phyloP scores from a whole-genome alignment of 1,140 invertebrate species.

The Frieseomelitta varia region DNA sequence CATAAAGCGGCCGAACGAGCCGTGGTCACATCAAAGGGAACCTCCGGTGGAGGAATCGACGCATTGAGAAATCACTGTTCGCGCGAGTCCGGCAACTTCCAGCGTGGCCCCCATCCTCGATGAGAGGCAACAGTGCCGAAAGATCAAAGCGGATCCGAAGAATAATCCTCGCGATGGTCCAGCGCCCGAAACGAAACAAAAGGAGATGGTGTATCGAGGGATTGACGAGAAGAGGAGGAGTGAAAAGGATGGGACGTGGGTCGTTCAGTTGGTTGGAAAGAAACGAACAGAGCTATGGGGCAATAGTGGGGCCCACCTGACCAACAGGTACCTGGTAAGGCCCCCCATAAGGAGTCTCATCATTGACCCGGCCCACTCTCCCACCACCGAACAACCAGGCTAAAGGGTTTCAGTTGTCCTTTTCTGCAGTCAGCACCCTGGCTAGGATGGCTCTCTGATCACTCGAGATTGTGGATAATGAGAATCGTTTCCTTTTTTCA shows the following conservation, averaged over 20 bases:
- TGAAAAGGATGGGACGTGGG: slow-evolving; percentile 33
- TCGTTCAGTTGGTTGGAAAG: neutral
- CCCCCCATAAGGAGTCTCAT: slow-evolving; percentile 71
- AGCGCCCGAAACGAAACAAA: slow-evolving; percentile 37
- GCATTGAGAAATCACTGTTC: slow-evolving; percentile 28
- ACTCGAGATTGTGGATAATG: slow-evolving; percentile 47
- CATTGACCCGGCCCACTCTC: slow-evolving; percentile 74
- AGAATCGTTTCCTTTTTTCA: slow-evolving; percentile 33
- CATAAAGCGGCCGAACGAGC: neutral
- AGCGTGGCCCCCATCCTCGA: slow-evolving; percentile 9
- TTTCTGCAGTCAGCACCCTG: slow-evolving; percentile 54
- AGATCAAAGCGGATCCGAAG: slow-evolving; percentile 70
- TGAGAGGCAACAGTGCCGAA: slow-evolving; percentile 66
- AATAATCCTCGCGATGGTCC: slow-evolving; percentile 61
- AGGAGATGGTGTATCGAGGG: slow-evolving; percentile 40
- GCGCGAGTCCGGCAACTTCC: slow-evolving; percentile 29
- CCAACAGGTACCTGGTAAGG: slow-evolving; percentile 74
- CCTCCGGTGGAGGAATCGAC: slow-evolving; percentile 9
- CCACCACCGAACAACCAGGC: slow-evolving; percentile 51
- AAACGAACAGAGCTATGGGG: slow-evolving; percentile 34
- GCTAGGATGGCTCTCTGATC: slow-evolving; percentile 38
- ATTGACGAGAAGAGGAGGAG: slow-evolving; percentile 38
- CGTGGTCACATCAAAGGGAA: slow-evolving; percentile 10
- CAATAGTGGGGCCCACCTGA: slow-evolving; percentile 72
- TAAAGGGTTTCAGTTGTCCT: slow-evolving; percentile 63